These are phyloP conservation scores for Formica aserva DNA, from an alignment of 2,888 invertebrate genomes.

Conservation along the genomic window DNA sequence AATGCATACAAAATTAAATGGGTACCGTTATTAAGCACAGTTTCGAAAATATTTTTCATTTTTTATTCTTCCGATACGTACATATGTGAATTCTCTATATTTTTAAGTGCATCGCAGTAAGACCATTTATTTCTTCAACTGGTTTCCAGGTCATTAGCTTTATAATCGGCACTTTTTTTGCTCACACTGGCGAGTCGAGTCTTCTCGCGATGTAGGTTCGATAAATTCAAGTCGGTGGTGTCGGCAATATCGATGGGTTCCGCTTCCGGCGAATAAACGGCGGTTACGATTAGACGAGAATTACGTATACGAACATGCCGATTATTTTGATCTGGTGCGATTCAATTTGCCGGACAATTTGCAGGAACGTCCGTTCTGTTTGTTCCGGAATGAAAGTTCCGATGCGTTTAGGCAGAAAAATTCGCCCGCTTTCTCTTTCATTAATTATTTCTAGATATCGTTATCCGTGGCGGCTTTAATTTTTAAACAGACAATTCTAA, in stretches of 20 bases:
- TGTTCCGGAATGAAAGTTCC: conserved; percentile 26
- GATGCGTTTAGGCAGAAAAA: neutral
- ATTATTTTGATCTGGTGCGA: conserved; percentile 76
- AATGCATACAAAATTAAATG: neutral
- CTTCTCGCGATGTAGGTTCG: conserved; percentile 39
- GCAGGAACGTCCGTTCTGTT: conserved; percentile 37
- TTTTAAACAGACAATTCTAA: conserved; percentile 38
- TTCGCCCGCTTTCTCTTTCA: conserved; percentile 5
- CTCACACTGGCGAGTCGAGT: neutral
- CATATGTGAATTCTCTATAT: neutral
- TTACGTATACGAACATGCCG: conserved; percentile 75
- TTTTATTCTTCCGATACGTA: neutral
- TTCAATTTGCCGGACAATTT: conserved; percentile 79
- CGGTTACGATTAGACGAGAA: conserved; percentile 77
- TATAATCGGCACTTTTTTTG: conserved; percentile 11
- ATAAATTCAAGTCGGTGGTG: conserved; percentile 58
- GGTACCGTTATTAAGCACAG: too few species aligned
- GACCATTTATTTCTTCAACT: neutral
- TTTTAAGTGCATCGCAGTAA: neutral
- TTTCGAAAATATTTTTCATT: neutral
- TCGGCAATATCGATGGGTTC: conserved; percentile 66
- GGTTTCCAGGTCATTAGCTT: conserved; percentile 28
- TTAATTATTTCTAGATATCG: conserved; percentile 49
- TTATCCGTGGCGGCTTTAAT: neutral
- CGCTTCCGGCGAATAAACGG: conserved; percentile 75